A percentile compares a stretch with the other conserved stretches of the same genome.
Conservation (phyloP, 1,140 invertebrate species). For the Leguminivora glycinivorella region DNA sequence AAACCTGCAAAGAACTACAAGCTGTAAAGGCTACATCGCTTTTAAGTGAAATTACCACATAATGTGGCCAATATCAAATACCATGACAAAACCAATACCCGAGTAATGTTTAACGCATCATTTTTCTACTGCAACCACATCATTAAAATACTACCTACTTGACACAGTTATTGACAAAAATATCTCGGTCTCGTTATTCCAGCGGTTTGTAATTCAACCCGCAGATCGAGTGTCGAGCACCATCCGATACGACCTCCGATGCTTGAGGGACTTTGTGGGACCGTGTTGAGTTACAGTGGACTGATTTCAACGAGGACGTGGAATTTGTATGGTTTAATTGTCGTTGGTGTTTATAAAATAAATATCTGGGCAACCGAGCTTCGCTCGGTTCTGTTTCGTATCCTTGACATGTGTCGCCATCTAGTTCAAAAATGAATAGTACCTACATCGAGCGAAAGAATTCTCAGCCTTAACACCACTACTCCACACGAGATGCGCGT, state of each 20-base stretch:
- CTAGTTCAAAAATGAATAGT: too few species aligned
- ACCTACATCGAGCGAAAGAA: too few species aligned
- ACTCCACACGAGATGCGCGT: too few species aligned
- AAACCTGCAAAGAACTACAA: too few species aligned
- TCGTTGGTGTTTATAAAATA: too few species aligned
- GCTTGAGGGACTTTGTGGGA: constrained; percentile 21
- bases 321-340: neutral
- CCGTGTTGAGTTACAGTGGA: constrained; percentile 2
- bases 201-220: constrained; percentile 40
- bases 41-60: neutral
- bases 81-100: neutral
- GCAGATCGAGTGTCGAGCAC: constrained; percentile 30
- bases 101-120: neutral
- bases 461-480: too few species aligned
- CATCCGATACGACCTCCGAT: constrained; percentile 36
- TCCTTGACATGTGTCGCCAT: too few species aligned
- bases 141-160: neutral
- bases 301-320: neutral
- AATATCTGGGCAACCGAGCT: too few species aligned
- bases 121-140: neutral
- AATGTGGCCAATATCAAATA: neutral
- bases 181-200: neutral
- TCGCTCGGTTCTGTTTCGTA: too few species aligned
- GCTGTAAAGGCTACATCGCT: too few species aligned
- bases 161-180: constrained; percentile 10